A percentile compares a stretch with the other conserved stretches of the same genome.
phyloP scores from a whole-genome alignment of 2,113 vertebrate genomes.

The Tachysurus fulvidraco region DNA sequence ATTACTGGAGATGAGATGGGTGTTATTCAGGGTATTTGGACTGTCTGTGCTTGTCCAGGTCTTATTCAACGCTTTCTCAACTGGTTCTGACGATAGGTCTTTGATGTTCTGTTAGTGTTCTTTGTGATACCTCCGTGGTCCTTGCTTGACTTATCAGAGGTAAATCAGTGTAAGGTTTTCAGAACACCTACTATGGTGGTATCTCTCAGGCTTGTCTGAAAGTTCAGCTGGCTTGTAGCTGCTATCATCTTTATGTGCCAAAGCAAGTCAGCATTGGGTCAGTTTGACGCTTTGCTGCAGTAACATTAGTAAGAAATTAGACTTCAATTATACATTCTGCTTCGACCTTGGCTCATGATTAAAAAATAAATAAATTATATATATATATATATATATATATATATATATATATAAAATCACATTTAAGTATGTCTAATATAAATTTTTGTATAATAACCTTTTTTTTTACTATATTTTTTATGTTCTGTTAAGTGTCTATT shows the following conservation, averaged over 20 bases:
- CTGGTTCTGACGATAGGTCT: conserved; percentile 10
- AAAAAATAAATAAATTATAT: too few relatives aligned
- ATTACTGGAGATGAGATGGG: background rate
- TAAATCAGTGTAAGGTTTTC: background rate
- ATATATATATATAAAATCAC: too few relatives aligned
- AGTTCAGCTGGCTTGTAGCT: background rate
- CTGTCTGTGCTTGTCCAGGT: conserved; percentile 5
- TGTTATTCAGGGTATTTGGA: background rate
- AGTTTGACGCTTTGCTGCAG: background rate
- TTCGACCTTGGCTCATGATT: too few relatives aligned
- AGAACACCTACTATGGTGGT: background rate
- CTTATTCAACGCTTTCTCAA: background rate
- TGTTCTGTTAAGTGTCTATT: too few relatives aligned
- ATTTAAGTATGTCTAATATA: too few relatives aligned
- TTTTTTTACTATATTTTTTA: too few relatives aligned
- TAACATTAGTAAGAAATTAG: too few relatives aligned
- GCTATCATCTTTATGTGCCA: background rate
- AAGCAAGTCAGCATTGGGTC: background rate
- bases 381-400: too few relatives aligned
- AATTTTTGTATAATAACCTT: too few relatives aligned
- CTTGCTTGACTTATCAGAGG: background rate
- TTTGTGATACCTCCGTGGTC: background rate
- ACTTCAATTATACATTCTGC: too few relatives aligned
- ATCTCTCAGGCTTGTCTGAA: background rate
- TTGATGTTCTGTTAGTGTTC: background rate